Evolutionary conservation across 2,888 invertebrate species (phyloP), one percentile per base, ranked within the genome.

Genomic region (Coleophora flavipennella): DNA sequence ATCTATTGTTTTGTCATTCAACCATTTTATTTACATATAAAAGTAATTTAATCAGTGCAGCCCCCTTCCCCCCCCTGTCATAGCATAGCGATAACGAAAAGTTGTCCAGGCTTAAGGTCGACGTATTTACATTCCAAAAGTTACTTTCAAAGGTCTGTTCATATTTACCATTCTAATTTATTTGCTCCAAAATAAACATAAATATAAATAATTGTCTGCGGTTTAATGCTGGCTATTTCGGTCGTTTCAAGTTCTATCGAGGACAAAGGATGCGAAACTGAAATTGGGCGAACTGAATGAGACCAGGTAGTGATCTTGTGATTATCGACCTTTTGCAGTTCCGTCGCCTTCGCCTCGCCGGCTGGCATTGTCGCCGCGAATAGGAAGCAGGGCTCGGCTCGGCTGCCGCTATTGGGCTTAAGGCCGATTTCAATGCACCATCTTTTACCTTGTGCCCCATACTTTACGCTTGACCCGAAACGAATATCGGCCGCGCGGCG

Each of bases 391-490:
- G 20, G 20, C 20, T 20, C 20, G 6, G 64, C 70, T 60, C 74
- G 69, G 68, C 62, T 76, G 63, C 73, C 62, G 80, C 81, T 83
- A 83, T 84, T 83, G 81, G 81, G 81, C 79, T 74, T 84, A 81
- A 83, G 84, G 84, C 73, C 84, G 66, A 74, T 78, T 72, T 81
- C 81, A 84, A 83, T 84, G 84, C 80, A 83, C 84, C 84, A 84
- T 84, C 83, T 83, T 80, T 84, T 77, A 77, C 84, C 84, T 83
- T 84, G 84, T 84, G 74, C 83, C 69, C 77, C 81, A 83, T 84
- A 77, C 65, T 59, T 60, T 64, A 63, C 56, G 66, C 67, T 62
- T 79, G 80, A 81, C 79, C 83, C 76, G 67, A 79, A 80, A 79
- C 20, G 20, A 4, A 20, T 65, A 54, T 46, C 8, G 13, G 13